Evolutionary conservation across 2,888 invertebrate species (phyloP), one percentile per base, ranked within the genome.

Genomic region (Lathronympha strigana): DNA sequence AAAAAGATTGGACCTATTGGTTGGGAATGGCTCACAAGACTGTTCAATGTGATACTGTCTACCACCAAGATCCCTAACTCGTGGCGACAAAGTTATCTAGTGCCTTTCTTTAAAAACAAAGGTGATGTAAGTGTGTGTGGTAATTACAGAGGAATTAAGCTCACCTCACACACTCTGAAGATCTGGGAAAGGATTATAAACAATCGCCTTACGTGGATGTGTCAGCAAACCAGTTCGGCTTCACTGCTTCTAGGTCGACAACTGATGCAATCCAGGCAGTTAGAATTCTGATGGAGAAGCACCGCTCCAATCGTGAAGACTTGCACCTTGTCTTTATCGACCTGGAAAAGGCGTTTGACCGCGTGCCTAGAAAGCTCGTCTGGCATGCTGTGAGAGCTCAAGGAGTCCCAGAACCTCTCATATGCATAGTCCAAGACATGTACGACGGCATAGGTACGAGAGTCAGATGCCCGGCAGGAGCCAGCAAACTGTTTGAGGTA

Each of bases 261-360:
- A n/a, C n/a, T n/a, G n/a, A n/a, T n/a, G n/a, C n/a, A n/a, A n/a
- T n/a, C n/a, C n/a, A n/a, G n/a, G 19, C 43, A 2, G 6, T 43
- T 2, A 17, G 43, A 19, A n/a, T 43, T 5, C 8, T 31, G 4
- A 28, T 49, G 28, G 28, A 49, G 8, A 49, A 49, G 25, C n/a
- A 15, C n/a, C 28, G 28, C 1, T n/a, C n/a, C 11, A 49, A 49
- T n/a, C 11, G 21, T 3, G 28, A 49, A 15, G 28, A 49, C 6
- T 15, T 49, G 8, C 28, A 49, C 8, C n/a, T 49, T 0, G 15
- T 15, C 4, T 49, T 49, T 13, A 49, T 49, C 8, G 49, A 49
- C 15, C 49, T 49, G 13, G 49, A 49, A 6, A 49, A 49, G 15
- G 49, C 28, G 13, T 49, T n/a, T n/a, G n/a, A n/a, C n/a, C n/a